Percentiles rank a stretch among this genome's conserved stretches.
These are phyloP conservation scores for Pseudoips prasinana DNA, from an alignment of 2,888 invertebrate genomes.

Conservation along the genomic window DNA sequence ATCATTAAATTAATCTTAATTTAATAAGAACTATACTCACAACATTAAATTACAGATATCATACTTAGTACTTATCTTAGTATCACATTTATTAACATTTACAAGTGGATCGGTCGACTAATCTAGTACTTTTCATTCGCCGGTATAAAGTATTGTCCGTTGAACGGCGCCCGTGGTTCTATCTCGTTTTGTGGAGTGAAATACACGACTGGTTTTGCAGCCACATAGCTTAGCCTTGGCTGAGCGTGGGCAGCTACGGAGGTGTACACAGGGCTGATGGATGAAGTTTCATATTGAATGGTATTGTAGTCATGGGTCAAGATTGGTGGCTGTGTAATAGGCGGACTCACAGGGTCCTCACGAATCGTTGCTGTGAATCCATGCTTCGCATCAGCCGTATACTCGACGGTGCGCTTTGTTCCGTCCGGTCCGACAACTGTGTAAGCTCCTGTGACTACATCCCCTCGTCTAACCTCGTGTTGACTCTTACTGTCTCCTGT, in stretches of 20 bases:
- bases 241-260: constrained; percentile 18
- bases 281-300: constrained; percentile 15
- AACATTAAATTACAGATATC: constrained; percentile 5
- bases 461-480: constrained; percentile 64
- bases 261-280: constrained; percentile 21
- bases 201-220: constrained; percentile 32
- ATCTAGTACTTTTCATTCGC: constrained; percentile 26
- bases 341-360: constrained; percentile 54
- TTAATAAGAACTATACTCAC: constrained; percentile 2
- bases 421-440: constrained; percentile 72
- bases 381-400: constrained; percentile 72
- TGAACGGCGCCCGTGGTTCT: constrained; percentile 25
- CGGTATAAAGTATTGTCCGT: constrained; percentile 59
- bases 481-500: constrained; percentile 73
- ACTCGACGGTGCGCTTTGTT: constrained; percentile 67
- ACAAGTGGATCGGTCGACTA: constrained; percentile 4
- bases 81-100: constrained; percentile 25
- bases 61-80: constrained; percentile 20
- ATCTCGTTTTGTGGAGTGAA: constrained; percentile 56
- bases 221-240: constrained; percentile 18
- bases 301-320: constrained; percentile 7
- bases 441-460: constrained; percentile 66
- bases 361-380: constrained; percentile 79
- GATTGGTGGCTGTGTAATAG: constrained; percentile 6
- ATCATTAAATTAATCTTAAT: constrained; percentile 8